These are phyloP conservation scores for Halichoeres trimaculatus DNA, from an alignment of 2,113 vertebrate species.

Conservation along the genomic window DNA sequence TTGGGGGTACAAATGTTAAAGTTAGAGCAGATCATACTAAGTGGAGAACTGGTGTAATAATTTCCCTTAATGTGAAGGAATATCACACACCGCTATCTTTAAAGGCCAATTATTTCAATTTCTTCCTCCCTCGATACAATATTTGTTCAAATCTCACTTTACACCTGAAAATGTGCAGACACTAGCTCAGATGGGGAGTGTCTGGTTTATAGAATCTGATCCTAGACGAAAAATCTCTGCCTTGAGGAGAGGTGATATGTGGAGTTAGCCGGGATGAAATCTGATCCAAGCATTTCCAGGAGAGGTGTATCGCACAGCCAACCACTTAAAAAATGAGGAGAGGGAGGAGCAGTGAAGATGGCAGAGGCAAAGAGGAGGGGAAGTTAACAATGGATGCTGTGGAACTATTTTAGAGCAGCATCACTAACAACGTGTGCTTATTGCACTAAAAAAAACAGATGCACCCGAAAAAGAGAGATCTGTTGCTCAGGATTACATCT, in stretches of 20 bases:
- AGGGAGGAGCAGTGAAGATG: constrained; percentile 11
- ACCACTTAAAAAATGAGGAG: constrained; percentile 29
- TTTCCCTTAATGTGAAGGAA: neutral
- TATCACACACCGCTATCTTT: neutral
- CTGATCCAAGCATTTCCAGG: constrained; percentile 38
- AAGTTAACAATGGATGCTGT: constrained; percentile 2
- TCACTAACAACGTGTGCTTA: neutral
- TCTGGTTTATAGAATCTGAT: constrained; percentile 25
- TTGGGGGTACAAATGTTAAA: constrained; percentile 34
- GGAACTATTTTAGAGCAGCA: constrained; percentile 9
- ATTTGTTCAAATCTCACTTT: neutral
- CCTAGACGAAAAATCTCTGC: neutral
- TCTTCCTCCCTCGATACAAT: neutral
- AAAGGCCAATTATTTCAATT: neutral
- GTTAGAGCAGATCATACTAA: constrained; percentile 29
- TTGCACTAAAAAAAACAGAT: neutral
- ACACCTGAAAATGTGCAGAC: neutral
- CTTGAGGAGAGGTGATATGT: constrained; percentile 22
- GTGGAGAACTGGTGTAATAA: constrained; percentile 24
- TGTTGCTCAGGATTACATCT: neutral
- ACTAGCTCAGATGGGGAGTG: neutral
- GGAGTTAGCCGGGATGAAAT: constrained; percentile 48
- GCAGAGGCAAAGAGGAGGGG: constrained; percentile 10
- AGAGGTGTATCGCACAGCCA: constrained; percentile 46
- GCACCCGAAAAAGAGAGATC: neutral